phyloP scores from a whole-genome alignment of 2,797 vertebrate species.

The Orestias chungarensis region DNA sequence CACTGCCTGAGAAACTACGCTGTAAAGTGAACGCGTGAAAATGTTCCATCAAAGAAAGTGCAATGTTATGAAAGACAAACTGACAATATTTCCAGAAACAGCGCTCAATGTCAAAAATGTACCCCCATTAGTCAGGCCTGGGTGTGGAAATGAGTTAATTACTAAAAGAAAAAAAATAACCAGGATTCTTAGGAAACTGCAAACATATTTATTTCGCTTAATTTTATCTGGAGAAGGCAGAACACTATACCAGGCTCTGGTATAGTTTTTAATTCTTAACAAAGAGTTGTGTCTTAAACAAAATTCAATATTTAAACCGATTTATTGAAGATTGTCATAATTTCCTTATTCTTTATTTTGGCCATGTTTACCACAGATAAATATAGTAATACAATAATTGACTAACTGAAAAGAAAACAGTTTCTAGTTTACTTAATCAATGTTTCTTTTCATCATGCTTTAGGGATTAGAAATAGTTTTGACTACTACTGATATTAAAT shows the following conservation, averaged over 20 bases:
- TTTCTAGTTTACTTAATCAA: background rate
- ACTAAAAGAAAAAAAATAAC: background rate
- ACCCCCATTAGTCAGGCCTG: background rate
- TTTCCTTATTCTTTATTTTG: background rate
- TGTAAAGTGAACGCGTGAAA: background rate
- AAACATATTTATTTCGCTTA: background rate
- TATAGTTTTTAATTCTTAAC: too few relatives aligned
- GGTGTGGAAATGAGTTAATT: background rate
- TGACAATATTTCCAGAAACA: background rate
- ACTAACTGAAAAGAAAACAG: background rate
- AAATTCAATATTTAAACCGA: background rate
- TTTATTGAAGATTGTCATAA: background rate
- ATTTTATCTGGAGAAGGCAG: background rate
- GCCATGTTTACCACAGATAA: background rate
- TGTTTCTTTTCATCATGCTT: background rate
- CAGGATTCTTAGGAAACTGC: background rate
- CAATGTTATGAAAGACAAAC: background rate
- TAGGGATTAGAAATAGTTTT: background rate
- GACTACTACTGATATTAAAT: background rate
- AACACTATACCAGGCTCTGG: background rate
- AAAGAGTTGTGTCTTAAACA: too few relatives aligned
- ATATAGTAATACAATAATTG: background rate
- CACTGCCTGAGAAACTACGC: background rate
- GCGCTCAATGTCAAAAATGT: background rate
- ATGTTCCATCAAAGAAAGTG: slow-evolving; percentile 2